Base-by-base conservation (phyloP, 2,888 invertebrate species). In the Scaptomyza reducta region DNA sequence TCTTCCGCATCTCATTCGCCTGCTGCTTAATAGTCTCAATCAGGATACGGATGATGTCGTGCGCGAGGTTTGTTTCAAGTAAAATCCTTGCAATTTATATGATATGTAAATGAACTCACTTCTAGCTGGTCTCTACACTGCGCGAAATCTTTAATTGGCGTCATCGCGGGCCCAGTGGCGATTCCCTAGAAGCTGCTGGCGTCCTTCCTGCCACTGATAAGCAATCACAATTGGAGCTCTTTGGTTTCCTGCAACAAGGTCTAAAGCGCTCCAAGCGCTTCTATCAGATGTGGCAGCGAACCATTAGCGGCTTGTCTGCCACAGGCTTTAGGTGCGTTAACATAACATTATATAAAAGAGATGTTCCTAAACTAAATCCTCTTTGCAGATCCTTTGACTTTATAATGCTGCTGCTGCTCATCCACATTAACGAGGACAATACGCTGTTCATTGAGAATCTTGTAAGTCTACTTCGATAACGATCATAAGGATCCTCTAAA, bases 381-480 rank as follows among this genome's bases (percentile, higher is more conserved):
- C 5, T 33, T 42, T 53, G 11, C 77, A 95, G 94, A 91, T 93
- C 95, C 1, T 92, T 96, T 66, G 96, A 96, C 91, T 92, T 96
- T 53, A 91, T 95, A 16, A 92, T 96, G 70, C 89, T 96, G 16
- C 88, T 95, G n/a, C 93, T 95, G 76, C 90, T 95, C 18, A 93
- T 94, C 74, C 93, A 94, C n/a, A 93, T 93, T 53, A 92, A 93
- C 57, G 94, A 93, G 83, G 93, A 93, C 40, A 94, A 93, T 76
- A 94, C 94, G 79, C 93, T 93, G 67, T 93, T 93, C 75, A 93
- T 95, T 16, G 95, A 95, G 88, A 92, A 92, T 70, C 85, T 94
- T 41, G 93, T 96, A 66, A 93, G 93, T 83, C 3, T 2, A 7
- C 93, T 93, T 88, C 11, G 1, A 11, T 18, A 25, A 14, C 3